phyloP scores from a whole-genome alignment of 1,140 invertebrate genomes.

The Pristionchus pacificus region DNA sequence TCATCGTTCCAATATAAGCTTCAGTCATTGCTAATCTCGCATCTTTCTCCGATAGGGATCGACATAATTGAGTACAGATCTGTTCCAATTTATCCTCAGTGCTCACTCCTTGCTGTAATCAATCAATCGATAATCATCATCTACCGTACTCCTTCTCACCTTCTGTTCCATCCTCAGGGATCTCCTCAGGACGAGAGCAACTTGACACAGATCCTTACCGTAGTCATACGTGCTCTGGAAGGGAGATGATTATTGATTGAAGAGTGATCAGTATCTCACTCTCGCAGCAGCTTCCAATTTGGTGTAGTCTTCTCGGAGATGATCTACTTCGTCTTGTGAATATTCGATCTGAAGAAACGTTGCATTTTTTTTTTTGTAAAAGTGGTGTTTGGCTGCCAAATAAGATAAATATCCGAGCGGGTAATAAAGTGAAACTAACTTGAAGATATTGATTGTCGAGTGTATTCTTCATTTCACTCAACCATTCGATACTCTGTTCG shows the following conservation, averaged over 20 bases:
- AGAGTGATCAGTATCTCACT: slow-evolving; percentile 35
- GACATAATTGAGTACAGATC: slow-evolving; percentile 14
- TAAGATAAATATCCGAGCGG: neutral
- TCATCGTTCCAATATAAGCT: slow-evolving; percentile 24
- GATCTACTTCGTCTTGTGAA: slow-evolving; percentile 34
- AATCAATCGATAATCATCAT: neutral
- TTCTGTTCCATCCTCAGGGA: slow-evolving; percentile 44
- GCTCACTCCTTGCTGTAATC: neutral
- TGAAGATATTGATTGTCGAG: slow-evolving; percentile 41
- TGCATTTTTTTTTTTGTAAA: too few species aligned
- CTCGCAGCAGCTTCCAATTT: slow-evolving; percentile 58
- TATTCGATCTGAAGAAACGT: slow-evolving; percentile 9
- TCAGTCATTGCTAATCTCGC: slow-evolving; percentile 23
- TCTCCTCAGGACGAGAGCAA: slow-evolving; percentile 57
- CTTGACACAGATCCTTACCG: slow-evolving; percentile 59
- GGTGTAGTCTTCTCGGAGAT: slow-evolving; percentile 56
- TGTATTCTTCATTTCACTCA: slow-evolving; percentile 58
- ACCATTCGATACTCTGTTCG: slow-evolving; percentile 60
- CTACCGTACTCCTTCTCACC: slow-evolving; percentile 8
- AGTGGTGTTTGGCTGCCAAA: too few species aligned
- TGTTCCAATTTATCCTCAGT: slow-evolving; percentile 27
- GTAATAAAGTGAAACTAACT: too few species aligned
- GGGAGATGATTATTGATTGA: neutral
- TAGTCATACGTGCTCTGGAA: slow-evolving; percentile 60
- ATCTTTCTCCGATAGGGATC: slow-evolving; percentile 27